Evolutionary conservation across 2,888 invertebrate genomes (phyloP), one percentile per base, ranked within the genome.

Genomic region (Agrypnus murinus): DNA sequence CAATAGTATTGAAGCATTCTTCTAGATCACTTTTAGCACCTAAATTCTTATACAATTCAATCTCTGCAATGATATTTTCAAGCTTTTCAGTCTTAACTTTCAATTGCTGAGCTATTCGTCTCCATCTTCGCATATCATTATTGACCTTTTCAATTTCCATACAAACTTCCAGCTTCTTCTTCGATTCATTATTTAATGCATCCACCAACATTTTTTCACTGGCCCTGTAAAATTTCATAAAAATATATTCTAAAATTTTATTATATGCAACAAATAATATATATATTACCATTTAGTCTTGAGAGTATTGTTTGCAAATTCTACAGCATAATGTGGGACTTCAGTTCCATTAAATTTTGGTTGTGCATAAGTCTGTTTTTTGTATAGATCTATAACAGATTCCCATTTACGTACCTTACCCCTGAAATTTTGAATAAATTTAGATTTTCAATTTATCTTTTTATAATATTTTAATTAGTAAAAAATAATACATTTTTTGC

Each of bases 321-420:
- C 50, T 17, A 66, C 43, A 12, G 38, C 8, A 67, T 15, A 60
- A 60, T 31, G 10, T 10, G 38, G 25, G 34, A 64, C 7, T 5
- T 32, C 38, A 15, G 50, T 58, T 2, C 53, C 31, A 0, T 50
- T 6, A 7, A 71, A 32, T 25, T 9, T 67, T 17, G 48, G 62
- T 50, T 50, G 69, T 7, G 63, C 67, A 32, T 46, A 38, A 25
- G 76, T 48, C 62, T 77, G 72, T 46, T 69, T 65, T 46, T 74
- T 72, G 25, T 69, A 72, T n/a, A 63, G 45, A n/a, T 72, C 69
- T n/a, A 77, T 46, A 31, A 74, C 12, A 17, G 59, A 50, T 73
- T 77, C 77, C 40, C 75, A 71, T 5, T 43, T 38, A 34, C 67
- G 46, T 50, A 75, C 71, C 46, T 72, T 72, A 31, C 57, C 70